Evolutionary conservation across 2,797 vertebrate species (phyloP).

Genomic region (Leptoclinus maculatus): DNA sequence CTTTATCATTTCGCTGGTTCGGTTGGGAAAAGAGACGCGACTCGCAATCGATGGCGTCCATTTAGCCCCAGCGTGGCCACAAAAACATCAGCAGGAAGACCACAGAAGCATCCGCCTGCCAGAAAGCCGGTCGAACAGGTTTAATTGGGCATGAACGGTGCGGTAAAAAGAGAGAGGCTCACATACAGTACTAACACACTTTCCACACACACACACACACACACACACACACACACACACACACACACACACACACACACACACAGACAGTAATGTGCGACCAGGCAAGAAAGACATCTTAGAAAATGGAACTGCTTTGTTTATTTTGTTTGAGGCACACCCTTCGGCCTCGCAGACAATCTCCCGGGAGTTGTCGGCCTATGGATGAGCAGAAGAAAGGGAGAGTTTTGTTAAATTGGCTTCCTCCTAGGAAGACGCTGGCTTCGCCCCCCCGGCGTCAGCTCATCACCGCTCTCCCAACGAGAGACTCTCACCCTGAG

Average conservation of each 20-base stretch:
- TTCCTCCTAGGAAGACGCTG: background rate
- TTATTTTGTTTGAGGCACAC: background rate
- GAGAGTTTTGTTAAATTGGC: background rate
- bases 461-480: background rate
- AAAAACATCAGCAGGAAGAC: constrained; percentile 18
- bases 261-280: background rate
- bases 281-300: background rate
- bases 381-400: background rate
- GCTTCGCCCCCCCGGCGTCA: background rate
- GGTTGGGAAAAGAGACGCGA: background rate
- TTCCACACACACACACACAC: background rate
- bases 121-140: background rate
- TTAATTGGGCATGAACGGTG: background rate
- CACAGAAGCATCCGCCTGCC: constrained; percentile 1
- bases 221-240: background rate
- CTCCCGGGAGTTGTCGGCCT: background rate
- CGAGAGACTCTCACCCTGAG: background rate
- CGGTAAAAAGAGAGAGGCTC: background rate
- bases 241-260: background rate
- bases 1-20: background rate
- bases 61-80: constrained; percentile 1
- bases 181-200: constrained; percentile 2
- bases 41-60: constrained; percentile 7
- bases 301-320: background rate
- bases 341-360: no score